These are phyloP conservation scores for Hippopotamyrus pictus DNA, from an alignment of 2,797 vertebrate species.

Conservation along the genomic window DNA sequence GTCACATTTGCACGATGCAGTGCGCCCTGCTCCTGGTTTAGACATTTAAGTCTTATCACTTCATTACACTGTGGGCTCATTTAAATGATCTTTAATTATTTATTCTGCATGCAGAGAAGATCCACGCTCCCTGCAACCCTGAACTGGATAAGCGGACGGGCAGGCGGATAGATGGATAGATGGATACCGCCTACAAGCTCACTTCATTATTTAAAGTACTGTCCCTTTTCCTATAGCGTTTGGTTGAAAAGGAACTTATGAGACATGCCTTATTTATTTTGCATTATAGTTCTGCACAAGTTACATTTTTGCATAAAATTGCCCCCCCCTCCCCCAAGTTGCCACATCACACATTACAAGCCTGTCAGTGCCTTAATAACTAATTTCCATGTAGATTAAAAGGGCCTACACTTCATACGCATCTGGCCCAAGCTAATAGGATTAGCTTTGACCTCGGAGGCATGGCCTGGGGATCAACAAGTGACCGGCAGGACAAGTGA, in stretches of 20 bases:
- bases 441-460: not conserved
- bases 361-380: conserved; percentile 29
- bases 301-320: conserved; percentile 12
- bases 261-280: conserved; percentile 10
- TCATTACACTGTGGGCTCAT: not conserved
- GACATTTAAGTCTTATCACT: conserved; percentile 13
- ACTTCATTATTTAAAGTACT: not conserved
- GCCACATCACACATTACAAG: conserved; percentile 20
- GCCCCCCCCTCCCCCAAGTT: conserved; percentile 4
- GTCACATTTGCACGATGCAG: not conserved
- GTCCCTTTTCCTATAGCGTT: not conserved
- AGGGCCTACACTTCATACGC: not conserved
- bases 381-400: conserved; percentile 25
- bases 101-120: not conserved
- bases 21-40: not conserved
- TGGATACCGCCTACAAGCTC: not conserved
- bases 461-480: not conserved
- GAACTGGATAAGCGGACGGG: not conserved
- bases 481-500: not conserved
- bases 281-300: not conserved
- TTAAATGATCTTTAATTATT: not conserved
- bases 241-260: not conserved
- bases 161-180: not conserved
- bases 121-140: not conserved
- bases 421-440: not conserved